Percentiles rank a stretch among this genome's conserved stretches.
Conservation (phyloP, 2,797 vertebrate genomes). For the Chloroceryle inda region DNA sequence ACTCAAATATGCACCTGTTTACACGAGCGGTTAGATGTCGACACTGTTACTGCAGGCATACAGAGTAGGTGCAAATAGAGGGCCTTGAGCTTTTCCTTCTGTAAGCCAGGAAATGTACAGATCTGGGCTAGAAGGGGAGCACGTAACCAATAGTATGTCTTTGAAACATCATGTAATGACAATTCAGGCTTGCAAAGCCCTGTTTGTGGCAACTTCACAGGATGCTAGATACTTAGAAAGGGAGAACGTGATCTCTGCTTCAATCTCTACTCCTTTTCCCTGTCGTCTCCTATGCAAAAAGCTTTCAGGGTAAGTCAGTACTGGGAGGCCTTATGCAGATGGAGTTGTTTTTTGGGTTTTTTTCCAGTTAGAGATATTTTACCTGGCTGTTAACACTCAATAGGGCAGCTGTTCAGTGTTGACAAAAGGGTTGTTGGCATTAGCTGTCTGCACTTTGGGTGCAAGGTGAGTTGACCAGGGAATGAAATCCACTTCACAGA, state of each 20-base stretch:
- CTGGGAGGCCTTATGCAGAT: not conserved
- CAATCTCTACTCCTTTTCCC: not conserved
- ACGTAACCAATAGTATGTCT: not conserved
- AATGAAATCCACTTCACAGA: not conserved
- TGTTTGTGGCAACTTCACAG: not conserved
- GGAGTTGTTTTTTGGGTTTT: too few relatives aligned
- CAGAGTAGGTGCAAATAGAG: not conserved
- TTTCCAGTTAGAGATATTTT: not conserved
- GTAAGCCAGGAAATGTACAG: not conserved
- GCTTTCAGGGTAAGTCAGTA: not conserved
- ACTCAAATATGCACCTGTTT: slow-evolving; percentile 23
- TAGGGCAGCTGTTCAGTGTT: not conserved
- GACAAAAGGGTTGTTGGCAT: not conserved
- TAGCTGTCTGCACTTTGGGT: not conserved
- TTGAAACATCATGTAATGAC: not conserved
- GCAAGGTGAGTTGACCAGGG: not conserved
- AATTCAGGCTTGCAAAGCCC: not conserved
- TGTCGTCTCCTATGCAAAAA: not conserved
- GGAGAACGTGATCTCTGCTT: not conserved
- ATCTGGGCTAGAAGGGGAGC: not conserved
- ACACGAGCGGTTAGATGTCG: not conserved
- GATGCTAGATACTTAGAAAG: not conserved
- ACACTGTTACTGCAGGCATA: slow-evolving; percentile 6
- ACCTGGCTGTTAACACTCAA: not conserved
- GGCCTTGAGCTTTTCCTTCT: not conserved